Percentiles rank a stretch among this genome's conserved stretches.
phyloP scores from a whole-genome alignment of 2,888 invertebrate genomes.

The Dermolepida albohirtum region DNA sequence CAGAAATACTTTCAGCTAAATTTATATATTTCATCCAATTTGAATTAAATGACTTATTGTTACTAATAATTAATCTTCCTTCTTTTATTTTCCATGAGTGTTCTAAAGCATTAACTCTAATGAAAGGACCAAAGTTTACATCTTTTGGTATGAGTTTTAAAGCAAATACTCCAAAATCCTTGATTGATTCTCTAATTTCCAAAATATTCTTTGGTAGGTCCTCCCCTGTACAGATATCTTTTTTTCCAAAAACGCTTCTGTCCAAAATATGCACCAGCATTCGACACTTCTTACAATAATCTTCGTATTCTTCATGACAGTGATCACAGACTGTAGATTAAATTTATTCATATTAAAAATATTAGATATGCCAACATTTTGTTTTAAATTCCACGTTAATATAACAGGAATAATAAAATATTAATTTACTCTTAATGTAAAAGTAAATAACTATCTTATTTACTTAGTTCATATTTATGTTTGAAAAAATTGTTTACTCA shows the following conservation, averaged over 20 bases:
- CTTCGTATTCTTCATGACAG: constrained; percentile 14
- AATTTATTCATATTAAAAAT: too few species aligned
- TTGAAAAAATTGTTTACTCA: too few species aligned
- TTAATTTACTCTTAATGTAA: too few species aligned
- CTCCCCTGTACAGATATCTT: not conserved
- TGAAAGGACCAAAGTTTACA: constrained; percentile 21
- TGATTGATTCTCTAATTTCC: not conserved
- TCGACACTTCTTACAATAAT: not conserved
- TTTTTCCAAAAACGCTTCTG: not conserved
- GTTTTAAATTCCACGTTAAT: too few species aligned
- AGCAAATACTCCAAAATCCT: not conserved
- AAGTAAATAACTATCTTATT: too few species aligned
- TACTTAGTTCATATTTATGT: too few species aligned
- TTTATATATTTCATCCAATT: constrained; percentile 24
- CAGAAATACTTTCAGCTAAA: not conserved
- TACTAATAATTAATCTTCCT: not conserved
- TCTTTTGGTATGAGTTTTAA: constrained; percentile 17
- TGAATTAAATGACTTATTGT: not conserved
- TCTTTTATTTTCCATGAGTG: constrained; percentile 1
- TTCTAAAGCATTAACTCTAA: not conserved
- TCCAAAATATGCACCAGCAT: constrained; percentile 20
- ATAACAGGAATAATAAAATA: too few species aligned
- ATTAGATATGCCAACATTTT: too few species aligned
- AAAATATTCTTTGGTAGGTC: constrained; percentile 6
- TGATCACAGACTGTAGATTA: not conserved